These are phyloP conservation scores for Galagoides demidoff DNA, from an alignment of 2,797 vertebrate species.

Conservation along the genomic window DNA sequence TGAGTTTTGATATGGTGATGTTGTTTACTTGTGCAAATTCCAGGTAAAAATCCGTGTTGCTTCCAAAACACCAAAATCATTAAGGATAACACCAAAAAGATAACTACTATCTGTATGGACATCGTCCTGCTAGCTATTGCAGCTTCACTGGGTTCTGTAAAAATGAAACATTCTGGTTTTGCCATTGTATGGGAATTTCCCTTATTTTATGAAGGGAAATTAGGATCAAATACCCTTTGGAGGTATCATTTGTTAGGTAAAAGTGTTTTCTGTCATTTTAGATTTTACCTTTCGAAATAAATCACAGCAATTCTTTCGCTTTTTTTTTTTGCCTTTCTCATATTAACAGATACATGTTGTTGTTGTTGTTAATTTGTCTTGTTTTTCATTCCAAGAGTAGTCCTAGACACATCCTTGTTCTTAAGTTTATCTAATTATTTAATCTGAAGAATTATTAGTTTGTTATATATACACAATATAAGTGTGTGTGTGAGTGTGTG, in stretches of 20 bases:
- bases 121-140: background rate
- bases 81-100: background rate
- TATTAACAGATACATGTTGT: background rate
- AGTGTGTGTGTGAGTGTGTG: too few relatives aligned
- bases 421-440: background rate
- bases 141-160: background rate
- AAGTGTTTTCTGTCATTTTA: background rate
- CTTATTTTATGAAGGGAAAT: background rate
- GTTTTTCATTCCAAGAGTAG: background rate
- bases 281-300: conserved; percentile 51
- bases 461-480: too few relatives aligned
- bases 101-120: background rate
- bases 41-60: background rate
- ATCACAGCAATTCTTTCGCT: background rate
- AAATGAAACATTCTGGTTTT: background rate
- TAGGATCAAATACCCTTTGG: background rate
- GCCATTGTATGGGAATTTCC: background rate
- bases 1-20: background rate
- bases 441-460: background rate
- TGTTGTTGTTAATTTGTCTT: conserved; percentile 8
- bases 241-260: background rate
- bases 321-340: background rate
- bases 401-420: background rate
- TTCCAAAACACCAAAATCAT: background rate
- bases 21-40: background rate